phyloP scores from a whole-genome alignment of 2,888 invertebrate species.

The Polymixis lichenea region DNA sequence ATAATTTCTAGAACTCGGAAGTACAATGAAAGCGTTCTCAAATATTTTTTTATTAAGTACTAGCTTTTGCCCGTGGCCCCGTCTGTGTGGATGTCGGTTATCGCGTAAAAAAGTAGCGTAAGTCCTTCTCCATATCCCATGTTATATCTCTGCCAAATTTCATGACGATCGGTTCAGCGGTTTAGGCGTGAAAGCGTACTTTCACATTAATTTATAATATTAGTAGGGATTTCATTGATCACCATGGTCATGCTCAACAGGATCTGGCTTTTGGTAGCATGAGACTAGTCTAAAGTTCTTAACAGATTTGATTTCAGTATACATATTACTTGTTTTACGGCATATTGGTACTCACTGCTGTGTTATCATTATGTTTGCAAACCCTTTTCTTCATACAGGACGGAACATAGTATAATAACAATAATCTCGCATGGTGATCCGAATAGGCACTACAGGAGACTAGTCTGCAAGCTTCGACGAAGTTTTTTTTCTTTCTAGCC shows the following conservation, averaged over 20 bases:
- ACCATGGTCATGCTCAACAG: not conserved
- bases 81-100: no score
- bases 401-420: constrained; percentile 78
- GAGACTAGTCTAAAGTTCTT: not conserved
- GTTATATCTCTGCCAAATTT: no score
- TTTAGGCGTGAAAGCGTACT: no score
- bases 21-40: no score
- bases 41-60: not conserved
- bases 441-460: constrained; percentile 81
- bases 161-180: no score
- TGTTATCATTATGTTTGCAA: constrained; percentile 76
- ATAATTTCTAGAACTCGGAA: not conserved
- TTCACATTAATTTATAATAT: no score
- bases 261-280: not conserved
- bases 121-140: no score
- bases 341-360: constrained; percentile 68
- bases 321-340: not conserved
- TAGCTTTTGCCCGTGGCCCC: no score
- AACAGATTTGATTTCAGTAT: constrained; percentile 1
- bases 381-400: constrained; percentile 72
- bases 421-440: constrained; percentile 76
- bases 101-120: no score
- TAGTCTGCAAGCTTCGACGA: constrained; percentile 82
- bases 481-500: constrained; percentile 78
- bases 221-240: not conserved